phyloP scores from a whole-genome alignment of 2,797 vertebrate species.

The Anguilla megastoma region DNA sequence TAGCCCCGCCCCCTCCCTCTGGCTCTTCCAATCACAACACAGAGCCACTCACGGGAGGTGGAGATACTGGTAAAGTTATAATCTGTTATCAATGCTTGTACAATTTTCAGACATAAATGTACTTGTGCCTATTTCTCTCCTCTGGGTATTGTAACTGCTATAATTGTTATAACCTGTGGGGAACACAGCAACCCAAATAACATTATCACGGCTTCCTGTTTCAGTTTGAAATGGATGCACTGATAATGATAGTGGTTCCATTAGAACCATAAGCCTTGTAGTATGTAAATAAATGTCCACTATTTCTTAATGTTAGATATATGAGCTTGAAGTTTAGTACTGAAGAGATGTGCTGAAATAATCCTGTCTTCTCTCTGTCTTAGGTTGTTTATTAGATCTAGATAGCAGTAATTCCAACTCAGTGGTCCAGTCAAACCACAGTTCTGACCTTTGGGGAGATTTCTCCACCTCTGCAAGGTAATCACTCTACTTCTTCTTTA shows the following conservation, averaged over 20 bases:
- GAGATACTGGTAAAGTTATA: slow-evolving; percentile 57
- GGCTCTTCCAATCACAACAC: slow-evolving; percentile 68
- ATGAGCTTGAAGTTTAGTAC: background rate
- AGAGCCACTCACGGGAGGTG: slow-evolving; percentile 54
- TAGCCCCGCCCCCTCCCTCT: slow-evolving; percentile 70
- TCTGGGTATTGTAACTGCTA: background rate
- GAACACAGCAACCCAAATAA: background rate
- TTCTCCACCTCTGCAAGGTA: slow-evolving; percentile 87
- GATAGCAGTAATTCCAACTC: slow-evolving; percentile 79
- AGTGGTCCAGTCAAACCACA: slow-evolving; percentile 61
- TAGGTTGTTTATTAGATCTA: slow-evolving; percentile 85
- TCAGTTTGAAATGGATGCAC: background rate
- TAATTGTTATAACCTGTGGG: background rate
- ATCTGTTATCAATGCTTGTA: background rate
- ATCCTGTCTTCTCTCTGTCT: background rate
- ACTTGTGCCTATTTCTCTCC: background rate
- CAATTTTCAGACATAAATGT: background rate
- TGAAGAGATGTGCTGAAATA: background rate
- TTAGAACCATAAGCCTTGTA: background rate
- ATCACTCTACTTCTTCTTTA: background rate
- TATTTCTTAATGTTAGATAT: background rate
- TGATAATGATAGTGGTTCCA: background rate
- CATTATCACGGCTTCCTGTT: background rate
- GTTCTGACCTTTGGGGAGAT: slow-evolving; percentile 87
- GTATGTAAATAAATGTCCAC: background rate